Evolutionary conservation across 2,797 vertebrate species (phyloP).

Genomic region (Peromyscus eremicus): DNA sequence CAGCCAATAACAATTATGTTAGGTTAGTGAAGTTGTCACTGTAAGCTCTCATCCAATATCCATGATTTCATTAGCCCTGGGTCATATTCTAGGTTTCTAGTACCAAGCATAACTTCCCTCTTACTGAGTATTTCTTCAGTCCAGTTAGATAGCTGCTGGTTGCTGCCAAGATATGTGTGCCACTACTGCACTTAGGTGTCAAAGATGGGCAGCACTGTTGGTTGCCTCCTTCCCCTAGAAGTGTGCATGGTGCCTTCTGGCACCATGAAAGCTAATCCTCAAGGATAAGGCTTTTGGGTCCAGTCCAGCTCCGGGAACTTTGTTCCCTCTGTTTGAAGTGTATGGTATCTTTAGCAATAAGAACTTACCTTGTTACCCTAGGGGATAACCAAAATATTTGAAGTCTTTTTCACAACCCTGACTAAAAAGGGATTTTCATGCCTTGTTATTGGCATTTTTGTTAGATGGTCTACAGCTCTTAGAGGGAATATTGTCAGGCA

Average conservation of each 20-base stretch:
- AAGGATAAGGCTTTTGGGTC: neutral
- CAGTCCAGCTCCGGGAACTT: too few relatives aligned
- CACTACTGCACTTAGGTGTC: too few relatives aligned
- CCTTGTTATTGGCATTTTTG: neutral
- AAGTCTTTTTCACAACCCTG: neutral
- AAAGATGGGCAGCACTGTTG: rapidly evolving
- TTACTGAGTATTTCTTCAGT: neutral
- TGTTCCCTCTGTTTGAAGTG: neutral
- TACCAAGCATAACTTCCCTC: neutral
- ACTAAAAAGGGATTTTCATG: neutral
- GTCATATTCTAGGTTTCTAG: neutral
- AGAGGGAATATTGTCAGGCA: neutral
- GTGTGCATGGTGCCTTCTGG: neutral
- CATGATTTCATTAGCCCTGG: neutral
- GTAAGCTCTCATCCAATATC: neutral
- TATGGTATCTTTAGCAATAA: neutral
- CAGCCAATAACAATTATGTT: too few relatives aligned
- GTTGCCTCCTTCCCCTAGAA: too few relatives aligned
- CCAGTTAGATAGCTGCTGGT: neutral
- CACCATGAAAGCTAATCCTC: neutral
- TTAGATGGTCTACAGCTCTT: neutral
- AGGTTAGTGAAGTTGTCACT: neutral
- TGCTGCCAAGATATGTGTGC: too few relatives aligned
- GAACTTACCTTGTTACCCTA: neutral
- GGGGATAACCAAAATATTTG: neutral